Percentiles rank a stretch among this genome's conserved stretches.
Conservation (phyloP, 2,888 invertebrate species). For the Sipha maydis region DNA sequence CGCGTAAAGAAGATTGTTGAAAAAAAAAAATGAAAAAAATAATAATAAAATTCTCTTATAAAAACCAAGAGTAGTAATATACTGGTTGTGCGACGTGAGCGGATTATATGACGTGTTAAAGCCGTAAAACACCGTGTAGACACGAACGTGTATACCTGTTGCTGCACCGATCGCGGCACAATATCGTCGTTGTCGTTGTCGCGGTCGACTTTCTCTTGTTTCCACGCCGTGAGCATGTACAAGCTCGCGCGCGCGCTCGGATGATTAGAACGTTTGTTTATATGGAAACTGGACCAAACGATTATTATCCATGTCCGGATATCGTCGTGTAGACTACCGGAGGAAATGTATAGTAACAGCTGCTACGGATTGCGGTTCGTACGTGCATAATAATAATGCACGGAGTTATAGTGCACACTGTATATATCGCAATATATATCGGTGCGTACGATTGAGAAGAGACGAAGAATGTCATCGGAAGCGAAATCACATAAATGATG, state of each 20-base stretch:
- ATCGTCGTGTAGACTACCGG: neutral
- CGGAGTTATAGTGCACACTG: neutral
- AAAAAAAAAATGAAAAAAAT: neutral
- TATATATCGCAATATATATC: neutral
- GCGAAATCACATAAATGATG: conserved; percentile 31
- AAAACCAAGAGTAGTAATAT: conserved; percentile 49
- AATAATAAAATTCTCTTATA: conserved; percentile 1
- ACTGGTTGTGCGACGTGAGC: neutral
- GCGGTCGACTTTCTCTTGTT: conserved; percentile 48
- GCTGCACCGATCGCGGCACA: neutral
- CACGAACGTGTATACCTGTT: neutral
- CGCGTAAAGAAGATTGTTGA: neutral
- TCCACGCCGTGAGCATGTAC: neutral
- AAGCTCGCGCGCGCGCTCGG: neutral
- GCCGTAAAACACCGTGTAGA: conserved; percentile 53
- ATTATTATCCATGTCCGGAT: conserved; percentile 24
- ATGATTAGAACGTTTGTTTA: conserved; percentile 24
- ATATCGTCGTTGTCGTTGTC: neutral
- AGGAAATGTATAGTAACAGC: neutral
- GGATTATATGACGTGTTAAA: conserved; percentile 29
- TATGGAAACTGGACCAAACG: conserved; percentile 50
- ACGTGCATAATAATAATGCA: neutral
- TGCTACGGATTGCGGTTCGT: neutral
- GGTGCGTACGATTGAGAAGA: neutral
- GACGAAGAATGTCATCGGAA: conserved; percentile 27